These are phyloP conservation scores for Gila orcuttii DNA, from an alignment of 2,113 vertebrate species.

Conservation along the genomic window DNA sequence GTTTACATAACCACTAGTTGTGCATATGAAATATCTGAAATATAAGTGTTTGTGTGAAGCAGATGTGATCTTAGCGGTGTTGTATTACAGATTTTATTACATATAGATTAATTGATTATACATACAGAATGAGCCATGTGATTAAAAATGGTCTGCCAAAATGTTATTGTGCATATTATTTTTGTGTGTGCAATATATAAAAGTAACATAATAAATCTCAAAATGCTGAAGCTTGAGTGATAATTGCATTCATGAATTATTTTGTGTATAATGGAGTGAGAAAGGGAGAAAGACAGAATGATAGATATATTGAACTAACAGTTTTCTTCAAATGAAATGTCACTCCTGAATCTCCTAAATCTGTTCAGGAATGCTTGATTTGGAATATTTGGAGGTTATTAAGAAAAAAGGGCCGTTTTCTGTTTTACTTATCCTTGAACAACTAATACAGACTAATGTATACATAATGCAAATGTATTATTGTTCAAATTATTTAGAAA, in stretches of 20 bases:
- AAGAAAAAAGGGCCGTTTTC: not conserved
- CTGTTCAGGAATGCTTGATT: not conserved
- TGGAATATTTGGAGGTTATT: not conserved
- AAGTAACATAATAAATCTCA: constrained; percentile 57
- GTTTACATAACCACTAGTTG: constrained; percentile 32
- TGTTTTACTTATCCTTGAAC: not conserved
- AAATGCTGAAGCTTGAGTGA: constrained; percentile 53
- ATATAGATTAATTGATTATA: constrained; percentile 59
- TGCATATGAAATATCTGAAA: constrained; percentile 24
- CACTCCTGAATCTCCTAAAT: not conserved
- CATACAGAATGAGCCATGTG: constrained; percentile 63
- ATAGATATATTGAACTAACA: not conserved
- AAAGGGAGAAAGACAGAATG: not conserved
- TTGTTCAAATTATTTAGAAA: not conserved
- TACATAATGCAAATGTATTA: not conserved
- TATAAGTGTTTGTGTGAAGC: constrained; percentile 38
- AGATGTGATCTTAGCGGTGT: constrained; percentile 18
- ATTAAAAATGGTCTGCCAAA: constrained; percentile 64
- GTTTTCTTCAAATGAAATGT: not conserved
- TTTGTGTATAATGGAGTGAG: not conserved
- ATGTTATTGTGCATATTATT: constrained; percentile 72
- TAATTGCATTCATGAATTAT: constrained; percentile 7
- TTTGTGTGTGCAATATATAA: constrained; percentile 71
- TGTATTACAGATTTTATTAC: constrained; percentile 55
- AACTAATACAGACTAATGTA: not conserved